Percentiles rank a stretch among this genome's conserved stretches.
phyloP scores from a whole-genome alignment of 2,113 vertebrate genomes.

The Ellobius talpinus region DNA sequence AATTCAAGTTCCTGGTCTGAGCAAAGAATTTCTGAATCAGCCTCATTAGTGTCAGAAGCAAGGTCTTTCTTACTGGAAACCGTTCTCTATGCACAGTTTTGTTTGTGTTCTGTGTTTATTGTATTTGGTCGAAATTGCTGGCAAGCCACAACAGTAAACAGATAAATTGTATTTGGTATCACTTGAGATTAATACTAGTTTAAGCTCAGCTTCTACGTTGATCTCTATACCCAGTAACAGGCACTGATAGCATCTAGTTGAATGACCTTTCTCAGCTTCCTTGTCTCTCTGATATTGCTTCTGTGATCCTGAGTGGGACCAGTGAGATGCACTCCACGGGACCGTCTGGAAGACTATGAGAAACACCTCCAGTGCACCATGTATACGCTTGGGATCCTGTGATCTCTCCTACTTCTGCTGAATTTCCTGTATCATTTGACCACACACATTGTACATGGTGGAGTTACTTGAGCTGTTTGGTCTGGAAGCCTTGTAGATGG shows the following conservation, averaged over 20 bases:
- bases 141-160: neutral
- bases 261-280: neutral
- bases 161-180: neutral
- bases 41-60: slow-evolving; percentile 5
- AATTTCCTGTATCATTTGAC: neutral
- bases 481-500: neutral
- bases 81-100: slow-evolving; percentile 52
- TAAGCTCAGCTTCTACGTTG: slow-evolving; percentile 1
- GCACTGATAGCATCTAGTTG: neutral
- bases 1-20: neutral
- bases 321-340: neutral
- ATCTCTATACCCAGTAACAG: slow-evolving; percentile 18
- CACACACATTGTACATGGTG: neutral
- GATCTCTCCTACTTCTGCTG: no score
- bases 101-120: neutral
- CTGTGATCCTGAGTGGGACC: neutral
- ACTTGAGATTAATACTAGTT: slow-evolving; percentile 25
- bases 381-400: neutral
- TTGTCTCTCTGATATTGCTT: slow-evolving; percentile 23
- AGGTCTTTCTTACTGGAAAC: slow-evolving; percentile 46
- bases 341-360: neutral
- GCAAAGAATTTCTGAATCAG: slow-evolving; percentile 56
- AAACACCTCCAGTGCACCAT: neutral
- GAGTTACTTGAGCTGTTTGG: neutral
- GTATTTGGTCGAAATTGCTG: neutral